Evolutionary conservation across 2,888 invertebrate species (phyloP).

Genomic region (Antheraea yamamai): DNA sequence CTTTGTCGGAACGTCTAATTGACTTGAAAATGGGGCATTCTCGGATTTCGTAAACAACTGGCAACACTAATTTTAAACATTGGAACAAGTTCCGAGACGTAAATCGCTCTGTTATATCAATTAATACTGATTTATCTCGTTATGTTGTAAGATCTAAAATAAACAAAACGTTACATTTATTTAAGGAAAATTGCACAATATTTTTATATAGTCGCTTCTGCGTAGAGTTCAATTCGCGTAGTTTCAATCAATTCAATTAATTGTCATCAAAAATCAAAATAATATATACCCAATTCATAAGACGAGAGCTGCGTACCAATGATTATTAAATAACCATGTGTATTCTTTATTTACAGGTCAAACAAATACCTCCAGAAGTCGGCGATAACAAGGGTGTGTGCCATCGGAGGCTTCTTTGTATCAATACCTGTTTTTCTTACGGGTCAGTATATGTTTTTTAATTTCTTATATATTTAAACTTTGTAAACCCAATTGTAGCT

Average conservation of each 20-base stretch:
- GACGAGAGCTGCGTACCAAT: not conserved
- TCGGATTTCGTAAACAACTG: not conserved
- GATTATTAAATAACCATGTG: not conserved
- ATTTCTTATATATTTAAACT: not conserved
- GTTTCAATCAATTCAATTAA: too few species aligned
- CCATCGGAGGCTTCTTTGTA: constrained; percentile 96
- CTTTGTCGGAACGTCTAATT: not conserved
- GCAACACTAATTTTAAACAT: not conserved
- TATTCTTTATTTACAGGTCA: constrained; percentile 85
- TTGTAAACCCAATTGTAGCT: not conserved
- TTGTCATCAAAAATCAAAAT: too few species aligned
- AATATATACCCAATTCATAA: too few species aligned
- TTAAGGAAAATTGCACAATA: not conserved
- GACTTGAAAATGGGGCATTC: not conserved
- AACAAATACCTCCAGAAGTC: constrained; percentile 96
- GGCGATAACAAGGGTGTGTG: constrained; percentile 93
- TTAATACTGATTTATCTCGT: constrained; percentile 31
- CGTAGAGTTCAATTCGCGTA: too few species aligned
- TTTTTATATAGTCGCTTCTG: too few species aligned
- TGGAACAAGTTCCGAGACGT: constrained; percentile 30
- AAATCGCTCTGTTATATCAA: constrained; percentile 43
- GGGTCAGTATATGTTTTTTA: constrained; percentile 81
- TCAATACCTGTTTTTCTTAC: constrained; percentile 97
- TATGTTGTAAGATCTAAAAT: not conserved
- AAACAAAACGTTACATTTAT: not conserved